phyloP scores from a whole-genome alignment of 1,140 invertebrate genomes.

The Dendroctonus ponderosae region DNA sequence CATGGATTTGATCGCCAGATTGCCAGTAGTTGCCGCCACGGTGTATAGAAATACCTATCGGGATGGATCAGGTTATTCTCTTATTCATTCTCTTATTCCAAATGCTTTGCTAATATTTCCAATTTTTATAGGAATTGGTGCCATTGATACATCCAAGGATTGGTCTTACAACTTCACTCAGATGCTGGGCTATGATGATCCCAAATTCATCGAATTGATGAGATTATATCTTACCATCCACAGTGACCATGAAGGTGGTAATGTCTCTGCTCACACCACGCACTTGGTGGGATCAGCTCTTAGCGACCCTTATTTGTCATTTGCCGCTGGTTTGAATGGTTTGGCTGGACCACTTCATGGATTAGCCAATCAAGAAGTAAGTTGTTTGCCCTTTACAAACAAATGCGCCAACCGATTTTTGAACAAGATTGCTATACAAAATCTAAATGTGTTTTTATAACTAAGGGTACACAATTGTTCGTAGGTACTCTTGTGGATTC shows the following conservation, averaged over 20 bases:
- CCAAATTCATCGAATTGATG: constrained; percentile 80
- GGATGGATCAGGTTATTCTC: constrained; percentile 60
- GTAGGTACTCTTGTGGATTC: constrained; percentile 71
- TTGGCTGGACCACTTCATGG: constrained; percentile 86
- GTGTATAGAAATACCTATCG: constrained; percentile 81
- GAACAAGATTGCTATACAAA: not conserved
- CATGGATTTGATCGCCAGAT: constrained; percentile 86
- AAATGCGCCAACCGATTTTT: not conserved
- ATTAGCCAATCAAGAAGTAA: constrained; percentile 82
- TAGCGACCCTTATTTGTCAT: constrained; percentile 86
- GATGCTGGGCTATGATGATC: constrained; percentile 82
- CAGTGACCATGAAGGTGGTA: constrained; percentile 86
- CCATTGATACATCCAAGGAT: constrained; percentile 78
- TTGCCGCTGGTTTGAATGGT: constrained; percentile 83
- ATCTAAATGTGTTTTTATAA: not conserved
- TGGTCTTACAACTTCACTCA: constrained; percentile 83
- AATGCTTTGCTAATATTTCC: not conserved
- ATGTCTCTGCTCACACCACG: constrained; percentile 83
- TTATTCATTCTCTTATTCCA: not conserved
- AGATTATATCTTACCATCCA: constrained; percentile 89
- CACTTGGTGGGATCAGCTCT: constrained; percentile 86
- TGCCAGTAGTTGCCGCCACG: constrained; percentile 85
- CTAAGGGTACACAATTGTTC: constrained; percentile 24
- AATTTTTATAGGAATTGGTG: constrained; percentile 58
- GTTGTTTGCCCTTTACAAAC: constrained; percentile 2